A percentile compares a stretch with the other conserved stretches of the same genome.
These are phyloP conservation scores for Amiota communis DNA, from an alignment of 2,888 invertebrate species.

Conservation along the genomic window DNA sequence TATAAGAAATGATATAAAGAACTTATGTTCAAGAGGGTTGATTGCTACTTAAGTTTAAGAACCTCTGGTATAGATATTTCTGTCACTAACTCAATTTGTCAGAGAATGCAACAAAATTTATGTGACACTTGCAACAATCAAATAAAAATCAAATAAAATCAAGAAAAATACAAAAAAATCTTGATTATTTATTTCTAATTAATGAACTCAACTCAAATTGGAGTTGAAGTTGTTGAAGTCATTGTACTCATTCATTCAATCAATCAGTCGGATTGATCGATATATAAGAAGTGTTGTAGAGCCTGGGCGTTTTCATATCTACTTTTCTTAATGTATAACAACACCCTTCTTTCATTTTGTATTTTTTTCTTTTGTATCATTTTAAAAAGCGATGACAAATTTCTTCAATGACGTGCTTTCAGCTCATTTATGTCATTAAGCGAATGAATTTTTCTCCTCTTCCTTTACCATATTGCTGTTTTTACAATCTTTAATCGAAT, in stretches of 20 bases:
- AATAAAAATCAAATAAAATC: slow-evolving; percentile 15
- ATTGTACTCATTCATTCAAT: neutral
- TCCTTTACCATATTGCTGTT: neutral
- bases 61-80: no score
- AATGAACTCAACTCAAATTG: slow-evolving; percentile 18
- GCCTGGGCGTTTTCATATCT: no score
- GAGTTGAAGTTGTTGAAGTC: neutral
- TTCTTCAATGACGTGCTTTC: neutral
- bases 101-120: slow-evolving; percentile 5
- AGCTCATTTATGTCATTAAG: neutral
- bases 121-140: slow-evolving; percentile 9
- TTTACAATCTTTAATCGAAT: slow-evolving; percentile 58
- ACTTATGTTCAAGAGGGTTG: no score
- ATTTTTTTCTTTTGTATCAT: slow-evolving; percentile 32
- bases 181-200: slow-evolving; percentile 6
- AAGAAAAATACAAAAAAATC: slow-evolving; percentile 21
- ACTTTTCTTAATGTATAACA: no score
- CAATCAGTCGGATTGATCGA: neutral
- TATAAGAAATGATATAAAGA: no score
- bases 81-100: neutral
- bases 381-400: neutral
- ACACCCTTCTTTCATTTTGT: slow-evolving; percentile 39
- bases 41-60: no score
- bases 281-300: no score
- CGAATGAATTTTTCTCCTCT: neutral